Base-by-base conservation (phyloP, 1,140 invertebrate genomes). In the Temnothorax nylanderi region DNA sequence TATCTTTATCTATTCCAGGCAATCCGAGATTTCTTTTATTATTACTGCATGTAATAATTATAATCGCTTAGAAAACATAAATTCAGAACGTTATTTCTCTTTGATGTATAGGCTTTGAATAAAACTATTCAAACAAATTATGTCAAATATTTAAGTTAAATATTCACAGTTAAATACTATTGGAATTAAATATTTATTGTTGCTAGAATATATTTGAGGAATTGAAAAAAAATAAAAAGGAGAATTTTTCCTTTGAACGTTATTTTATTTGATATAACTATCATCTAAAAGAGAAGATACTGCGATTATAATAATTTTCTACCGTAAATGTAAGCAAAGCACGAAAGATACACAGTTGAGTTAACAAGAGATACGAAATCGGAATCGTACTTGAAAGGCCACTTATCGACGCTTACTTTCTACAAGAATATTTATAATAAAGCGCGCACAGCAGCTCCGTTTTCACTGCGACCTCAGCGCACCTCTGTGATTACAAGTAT, bases 361-460 rank as follows among this genome's bases (percentile, higher is more conserved):
- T 74, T 88, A 88, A 86, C 84, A 69, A 78, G 49, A 41, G 26
- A 78, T 74, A 88, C 74, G 34, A 88, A 88, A 86, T 67, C 37
- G 65, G 74, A 88, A 69, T 86, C 71, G 74, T 88, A 86, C 84
- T 88, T 86, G 87, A 86, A 80, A 88, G 84, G 67, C 81, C 81
- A 87, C 71, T 88, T 88, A 86, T 47, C n/a, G 67, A 87, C 84
- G 85, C 76, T 88, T 88, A 88, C 87, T 88, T 88, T 88, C 87
- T 87, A 88, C 85, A 60, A 87, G 82, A 85, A 88, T 77, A 71
- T 85, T 65, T 76, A 86, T 69, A 85, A 87, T 65, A 47, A 77
- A 77, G 62, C 74, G 62, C 74, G 44, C 47, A 44, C 72, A 60
- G 74, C 67, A 85, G 82, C 56, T 78, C 58, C 21, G 82, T 76